Base-by-base conservation (phyloP, 1,140 invertebrate species). In the Aphelenchoides besseyi region DNA sequence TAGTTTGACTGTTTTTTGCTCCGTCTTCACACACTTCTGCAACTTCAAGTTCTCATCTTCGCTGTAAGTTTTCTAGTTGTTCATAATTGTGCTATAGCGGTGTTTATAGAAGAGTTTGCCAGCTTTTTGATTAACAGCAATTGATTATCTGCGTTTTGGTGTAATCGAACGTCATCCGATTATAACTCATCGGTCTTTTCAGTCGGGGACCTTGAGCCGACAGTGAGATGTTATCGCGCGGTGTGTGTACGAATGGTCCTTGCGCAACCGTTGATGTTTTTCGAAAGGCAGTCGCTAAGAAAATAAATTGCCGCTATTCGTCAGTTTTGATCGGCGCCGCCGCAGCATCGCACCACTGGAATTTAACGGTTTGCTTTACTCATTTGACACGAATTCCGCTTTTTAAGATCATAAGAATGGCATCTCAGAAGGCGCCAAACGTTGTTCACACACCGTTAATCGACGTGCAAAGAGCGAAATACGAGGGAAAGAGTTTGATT, bases 401-500 rank as follows among this genome's bases (percentile, higher is more conserved):
- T 48, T 12, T 48, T 48, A 12, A 48, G 41, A 48, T 16, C 41
- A 23, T 48, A 18, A 54, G 66, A 68, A 68, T 68, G 66, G 66
- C 66, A 62, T 61, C 66, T n/a, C 59, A 68, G 23, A 48, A n/a
- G n/a, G n/a, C n/a, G n/a, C n/a, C n/a, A n/a, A n/a, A 12, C 23
- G 52, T 33, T 35, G n/a, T 61, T n/a, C n/a, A 69, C 18, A 69
- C 35, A 26, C 68, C 69, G 16, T 55, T 71, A 33, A 30, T 70
- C 23, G 23, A 35, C 2, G 75, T 74, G 41, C 37, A 78, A 23
- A n/a, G 76, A n/a, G 36, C 23, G 18, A 16, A 62, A 9, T 76
- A 78, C 63, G 23, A 9, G 9, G 77, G 75, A n/a, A 74, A 68
- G 35, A 62, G 54, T 35, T 12, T 79, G 54, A 28, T 75, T 26